Conservation (phyloP, 1,140 invertebrate genomes). For the Proales similis region DNA sequence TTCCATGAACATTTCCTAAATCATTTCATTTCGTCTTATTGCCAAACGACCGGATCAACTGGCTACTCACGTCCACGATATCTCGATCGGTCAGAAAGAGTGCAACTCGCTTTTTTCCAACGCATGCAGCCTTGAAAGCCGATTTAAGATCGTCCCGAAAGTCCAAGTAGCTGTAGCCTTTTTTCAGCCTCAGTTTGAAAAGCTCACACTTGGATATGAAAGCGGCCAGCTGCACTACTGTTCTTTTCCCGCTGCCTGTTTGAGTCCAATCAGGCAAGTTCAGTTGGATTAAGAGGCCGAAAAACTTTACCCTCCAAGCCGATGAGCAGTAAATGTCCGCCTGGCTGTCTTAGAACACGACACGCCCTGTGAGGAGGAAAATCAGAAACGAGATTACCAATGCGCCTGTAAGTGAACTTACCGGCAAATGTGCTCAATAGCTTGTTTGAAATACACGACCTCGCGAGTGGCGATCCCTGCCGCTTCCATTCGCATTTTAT, state of each 20-base stretch:
- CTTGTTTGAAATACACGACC: slow-evolving; percentile 52
- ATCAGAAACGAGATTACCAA: slow-evolving; percentile 17
- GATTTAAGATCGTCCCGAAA: slow-evolving; percentile 69
- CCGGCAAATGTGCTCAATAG: slow-evolving; percentile 49
- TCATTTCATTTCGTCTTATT: background rate
- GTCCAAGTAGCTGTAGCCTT: slow-evolving; percentile 66
- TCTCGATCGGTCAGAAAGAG: slow-evolving; percentile 32
- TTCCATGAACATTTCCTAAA: slow-evolving; percentile 51
- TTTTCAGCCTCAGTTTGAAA: slow-evolving; percentile 57
- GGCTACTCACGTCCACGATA: slow-evolving; percentile 8
- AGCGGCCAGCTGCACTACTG: slow-evolving; percentile 46
- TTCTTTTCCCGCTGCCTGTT: slow-evolving; percentile 51
- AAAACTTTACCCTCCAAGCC: slow-evolving; percentile 62
- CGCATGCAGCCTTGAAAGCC: slow-evolving; percentile 47
- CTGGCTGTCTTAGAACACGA: slow-evolving; percentile 70
- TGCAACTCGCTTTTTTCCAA: slow-evolving; percentile 11
- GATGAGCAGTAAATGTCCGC: slow-evolving; percentile 72
- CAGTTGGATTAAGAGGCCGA: slow-evolving; percentile 47
- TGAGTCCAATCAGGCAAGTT: slow-evolving; percentile 61
- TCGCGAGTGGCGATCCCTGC: slow-evolving; percentile 26
- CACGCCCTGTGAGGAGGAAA: slow-evolving; percentile 60
- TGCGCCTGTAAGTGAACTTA: slow-evolving; percentile 41
- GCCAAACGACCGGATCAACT: slow-evolving; percentile 1
- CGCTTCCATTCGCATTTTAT: slow-evolving; percentile 15
- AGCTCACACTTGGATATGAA: slow-evolving; percentile 48